Conservation (phyloP, 2,797 vertebrate genomes). For the Tachyglossus aculeatus region DNA sequence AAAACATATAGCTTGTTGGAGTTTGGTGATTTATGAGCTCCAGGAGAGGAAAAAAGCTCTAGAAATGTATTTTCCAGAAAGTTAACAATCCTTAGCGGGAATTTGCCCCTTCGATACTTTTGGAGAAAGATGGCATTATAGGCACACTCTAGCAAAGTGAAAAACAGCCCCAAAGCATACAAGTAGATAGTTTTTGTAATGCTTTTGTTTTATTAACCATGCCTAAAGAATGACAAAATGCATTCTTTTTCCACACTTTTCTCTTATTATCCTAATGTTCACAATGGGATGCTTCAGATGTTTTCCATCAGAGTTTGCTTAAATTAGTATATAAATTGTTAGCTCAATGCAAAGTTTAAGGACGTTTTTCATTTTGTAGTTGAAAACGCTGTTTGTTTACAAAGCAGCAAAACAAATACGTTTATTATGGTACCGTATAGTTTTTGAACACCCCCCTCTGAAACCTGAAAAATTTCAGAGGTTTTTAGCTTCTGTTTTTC, state of each 20-base stretch:
- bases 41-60: constrained; percentile 16
- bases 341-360: constrained; percentile 17
- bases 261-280: constrained; percentile 15
- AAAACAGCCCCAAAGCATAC: constrained; percentile 26
- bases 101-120: constrained; percentile 3
- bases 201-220: constrained; percentile 6
- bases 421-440: constrained; percentile 2
- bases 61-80: constrained; percentile 26
- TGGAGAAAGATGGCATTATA: too few species aligned
- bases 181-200: neutral
- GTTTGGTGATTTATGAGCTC: constrained; percentile 12
- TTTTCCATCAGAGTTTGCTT: constrained; percentile 10
- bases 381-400: constrained; percentile 35
- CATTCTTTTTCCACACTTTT: constrained; percentile 36
- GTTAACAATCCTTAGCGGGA: constrained; percentile 6
- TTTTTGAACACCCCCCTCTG: constrained; percentile 12
- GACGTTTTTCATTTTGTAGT: neutral
- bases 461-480: constrained; percentile 47
- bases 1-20: constrained; percentile 1
- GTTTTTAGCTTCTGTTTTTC: neutral
- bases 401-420: constrained; percentile 34
- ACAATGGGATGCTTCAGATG: constrained; percentile 30
- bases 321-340: constrained; percentile 29
- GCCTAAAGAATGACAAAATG: constrained; percentile 7
- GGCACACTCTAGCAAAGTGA: constrained; percentile 34